phyloP scores from a whole-genome alignment of 1,140 invertebrate genomes.

The Lerema accius region DNA sequence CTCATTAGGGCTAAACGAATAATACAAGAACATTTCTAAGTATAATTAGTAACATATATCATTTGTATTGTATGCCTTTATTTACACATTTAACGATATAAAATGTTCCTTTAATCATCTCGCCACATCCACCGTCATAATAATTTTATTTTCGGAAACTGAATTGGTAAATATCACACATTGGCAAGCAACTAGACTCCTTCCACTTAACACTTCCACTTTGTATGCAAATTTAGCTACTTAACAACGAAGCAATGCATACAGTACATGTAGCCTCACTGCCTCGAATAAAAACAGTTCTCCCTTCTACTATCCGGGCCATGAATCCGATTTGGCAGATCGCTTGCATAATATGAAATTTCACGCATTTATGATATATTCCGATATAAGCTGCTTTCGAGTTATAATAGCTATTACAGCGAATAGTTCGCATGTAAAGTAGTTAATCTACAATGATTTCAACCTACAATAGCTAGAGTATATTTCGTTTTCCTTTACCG shows the following conservation, averaged over 20 bases:
- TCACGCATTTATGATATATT: constrained; percentile 32
- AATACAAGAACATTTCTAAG: too few relatives aligned
- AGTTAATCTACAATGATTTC: background rate
- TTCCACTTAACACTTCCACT: too few relatives aligned
- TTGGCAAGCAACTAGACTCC: too few relatives aligned
- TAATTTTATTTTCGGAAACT: background rate
- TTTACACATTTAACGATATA: too few relatives aligned
- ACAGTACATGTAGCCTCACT: background rate
- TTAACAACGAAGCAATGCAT: background rate
- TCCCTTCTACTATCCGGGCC: constrained; percentile 8
- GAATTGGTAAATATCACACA: too few relatives aligned
- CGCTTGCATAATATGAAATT: constrained; percentile 31
- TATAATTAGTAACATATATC: too few relatives aligned
- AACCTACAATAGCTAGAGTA: background rate
- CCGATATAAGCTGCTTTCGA: constrained; percentile 26
- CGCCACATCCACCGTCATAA: too few relatives aligned
- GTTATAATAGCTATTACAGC: constrained; percentile 19
- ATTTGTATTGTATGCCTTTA: too few relatives aligned
- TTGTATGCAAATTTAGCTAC: background rate
- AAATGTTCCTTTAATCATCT: too few relatives aligned
- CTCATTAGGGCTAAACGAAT: too few relatives aligned
- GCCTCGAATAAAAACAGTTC: constrained; percentile 17
- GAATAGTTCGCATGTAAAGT: background rate
- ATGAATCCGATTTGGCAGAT: constrained; percentile 28
- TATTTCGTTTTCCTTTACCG: background rate